Evolutionary conservation across 2,888 invertebrate species (phyloP).

Genomic region (Tachystola acroxantha): DNA sequence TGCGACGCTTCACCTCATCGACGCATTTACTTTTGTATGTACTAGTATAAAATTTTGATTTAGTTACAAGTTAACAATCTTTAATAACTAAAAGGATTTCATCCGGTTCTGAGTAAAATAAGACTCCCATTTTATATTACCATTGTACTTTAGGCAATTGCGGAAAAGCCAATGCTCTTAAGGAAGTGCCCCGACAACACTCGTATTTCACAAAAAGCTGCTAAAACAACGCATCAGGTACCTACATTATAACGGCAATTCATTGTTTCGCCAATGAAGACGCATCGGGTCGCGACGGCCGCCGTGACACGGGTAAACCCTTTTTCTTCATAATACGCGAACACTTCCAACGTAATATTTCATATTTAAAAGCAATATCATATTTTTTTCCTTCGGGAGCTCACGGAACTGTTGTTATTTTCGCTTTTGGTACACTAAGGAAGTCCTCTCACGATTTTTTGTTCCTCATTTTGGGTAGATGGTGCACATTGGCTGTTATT

Average conservation of each 20-base stretch:
- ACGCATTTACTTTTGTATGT: too few relatives aligned
- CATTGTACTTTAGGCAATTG: too few relatives aligned
- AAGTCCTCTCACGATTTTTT: conserved; percentile 3
- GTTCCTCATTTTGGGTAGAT: too few relatives aligned
- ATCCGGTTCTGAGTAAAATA: too few relatives aligned
- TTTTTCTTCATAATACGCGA: conserved; percentile 62
- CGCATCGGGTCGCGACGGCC: conserved; percentile 39
- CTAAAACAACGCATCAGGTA: neutral
- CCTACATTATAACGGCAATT: conserved; percentile 41
- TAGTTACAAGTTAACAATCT: too few relatives aligned
- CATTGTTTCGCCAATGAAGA: conserved; percentile 63
- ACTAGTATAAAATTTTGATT: too few relatives aligned
- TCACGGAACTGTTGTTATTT: conserved; percentile 21
- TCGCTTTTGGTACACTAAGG: conserved; percentile 21
- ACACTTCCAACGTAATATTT: conserved; percentile 60
- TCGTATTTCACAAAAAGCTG: neutral
- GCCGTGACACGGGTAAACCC: conserved; percentile 63
- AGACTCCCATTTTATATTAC: too few relatives aligned
- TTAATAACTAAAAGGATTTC: too few relatives aligned
- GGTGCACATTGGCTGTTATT: too few relatives aligned
- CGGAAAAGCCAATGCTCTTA: too few relatives aligned
- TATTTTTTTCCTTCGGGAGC: conserved; percentile 50
- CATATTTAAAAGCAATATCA: conserved; percentile 71
- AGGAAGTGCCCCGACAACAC: too few relatives aligned
- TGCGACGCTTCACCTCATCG: too few relatives aligned